A percentile compares a stretch with the other conserved stretches of the same genome.
These are phyloP conservation scores for Cuniculus paca DNA, from an alignment of 2,797 vertebrate genomes.

Conservation along the genomic window DNA sequence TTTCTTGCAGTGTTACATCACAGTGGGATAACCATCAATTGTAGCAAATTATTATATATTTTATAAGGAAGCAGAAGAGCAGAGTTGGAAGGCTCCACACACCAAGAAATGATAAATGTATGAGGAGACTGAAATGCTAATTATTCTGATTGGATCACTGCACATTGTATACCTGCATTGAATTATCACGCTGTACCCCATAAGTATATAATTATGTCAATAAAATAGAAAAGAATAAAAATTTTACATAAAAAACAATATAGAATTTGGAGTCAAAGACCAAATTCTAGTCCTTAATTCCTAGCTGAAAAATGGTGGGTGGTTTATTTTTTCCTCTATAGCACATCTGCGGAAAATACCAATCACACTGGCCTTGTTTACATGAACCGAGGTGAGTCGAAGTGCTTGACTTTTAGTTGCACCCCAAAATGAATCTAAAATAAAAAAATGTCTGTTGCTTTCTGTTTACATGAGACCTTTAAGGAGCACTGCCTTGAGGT, in stretches of 20 bases:
- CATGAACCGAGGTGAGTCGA: rapidly evolving
- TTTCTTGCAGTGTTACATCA: neutral
- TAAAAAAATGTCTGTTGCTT: too few species aligned
- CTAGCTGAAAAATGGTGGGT: rapidly evolving
- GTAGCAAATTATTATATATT: neutral
- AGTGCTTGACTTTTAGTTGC: neutral
- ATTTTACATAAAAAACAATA: neutral
- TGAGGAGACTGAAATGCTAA: neutral
- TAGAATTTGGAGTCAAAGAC: neutral
- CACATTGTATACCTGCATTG: too few species aligned
- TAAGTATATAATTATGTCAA: neutral
- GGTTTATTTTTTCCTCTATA: rapidly evolving
- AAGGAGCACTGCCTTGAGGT: rapidly evolving
- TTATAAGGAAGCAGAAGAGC: neutral
- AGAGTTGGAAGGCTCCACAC: neutral
- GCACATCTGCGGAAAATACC: rapidly evolving
- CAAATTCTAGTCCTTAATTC: neutral
- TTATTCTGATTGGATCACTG: neutral
- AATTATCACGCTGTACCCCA: too few species aligned
- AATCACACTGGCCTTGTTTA: rapidly evolving
- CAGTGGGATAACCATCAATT: neutral
- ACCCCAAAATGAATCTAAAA: neutral
- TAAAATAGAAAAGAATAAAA: neutral
- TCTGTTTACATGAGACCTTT: too few species aligned
- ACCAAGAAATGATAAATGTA: neutral